These are phyloP conservation scores for Cerceris ruficornis DNA, from an alignment of 2,888 invertebrate species.

Conservation along the genomic window DNA sequence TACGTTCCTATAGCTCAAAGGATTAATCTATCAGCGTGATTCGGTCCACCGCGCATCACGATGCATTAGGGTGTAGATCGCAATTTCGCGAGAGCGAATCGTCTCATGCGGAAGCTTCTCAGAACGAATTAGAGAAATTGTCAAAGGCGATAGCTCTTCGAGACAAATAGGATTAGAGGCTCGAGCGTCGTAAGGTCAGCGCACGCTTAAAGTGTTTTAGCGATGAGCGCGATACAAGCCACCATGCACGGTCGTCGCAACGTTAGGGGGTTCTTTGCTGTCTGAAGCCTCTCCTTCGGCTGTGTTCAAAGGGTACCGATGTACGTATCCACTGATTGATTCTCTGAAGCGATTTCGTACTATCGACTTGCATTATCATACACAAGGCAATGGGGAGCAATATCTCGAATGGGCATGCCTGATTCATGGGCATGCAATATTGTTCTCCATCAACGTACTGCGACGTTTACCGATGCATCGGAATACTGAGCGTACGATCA, in stretches of 20 bases:
- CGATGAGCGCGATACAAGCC: slow-evolving; percentile 13
- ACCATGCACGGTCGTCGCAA: slow-evolving; percentile 9
- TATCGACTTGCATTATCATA: slow-evolving; percentile 62
- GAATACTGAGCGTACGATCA: background rate
- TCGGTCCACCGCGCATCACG: no score
- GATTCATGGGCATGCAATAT: slow-evolving; percentile 62
- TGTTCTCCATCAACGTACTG: slow-evolving; percentile 54
- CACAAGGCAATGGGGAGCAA: slow-evolving; percentile 46
- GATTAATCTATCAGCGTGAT: no score
- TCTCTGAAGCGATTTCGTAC: slow-evolving; percentile 57
- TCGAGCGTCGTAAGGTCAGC: slow-evolving; percentile 51
- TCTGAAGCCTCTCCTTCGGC: slow-evolving; percentile 22
- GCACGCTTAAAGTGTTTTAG: slow-evolving; percentile 46
- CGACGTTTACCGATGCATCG: slow-evolving; percentile 46
- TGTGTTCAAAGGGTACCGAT: slow-evolving; percentile 41
- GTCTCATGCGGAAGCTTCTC: slow-evolving; percentile 46
- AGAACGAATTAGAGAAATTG: slow-evolving; percentile 59
- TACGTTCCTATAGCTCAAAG: no score
- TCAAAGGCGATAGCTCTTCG: slow-evolving; percentile 58
- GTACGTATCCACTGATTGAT: slow-evolving; percentile 61
- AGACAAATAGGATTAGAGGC: slow-evolving; percentile 59
- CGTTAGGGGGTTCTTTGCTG: slow-evolving; percentile 15
- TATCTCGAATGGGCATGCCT: slow-evolving; percentile 56
- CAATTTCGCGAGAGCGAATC: slow-evolving; percentile 38
- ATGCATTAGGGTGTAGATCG: slow-evolving; percentile 12